These are phyloP conservation scores for Etheostoma perlongum DNA, from an alignment of 2,797 vertebrate species.

Conservation along the genomic window DNA sequence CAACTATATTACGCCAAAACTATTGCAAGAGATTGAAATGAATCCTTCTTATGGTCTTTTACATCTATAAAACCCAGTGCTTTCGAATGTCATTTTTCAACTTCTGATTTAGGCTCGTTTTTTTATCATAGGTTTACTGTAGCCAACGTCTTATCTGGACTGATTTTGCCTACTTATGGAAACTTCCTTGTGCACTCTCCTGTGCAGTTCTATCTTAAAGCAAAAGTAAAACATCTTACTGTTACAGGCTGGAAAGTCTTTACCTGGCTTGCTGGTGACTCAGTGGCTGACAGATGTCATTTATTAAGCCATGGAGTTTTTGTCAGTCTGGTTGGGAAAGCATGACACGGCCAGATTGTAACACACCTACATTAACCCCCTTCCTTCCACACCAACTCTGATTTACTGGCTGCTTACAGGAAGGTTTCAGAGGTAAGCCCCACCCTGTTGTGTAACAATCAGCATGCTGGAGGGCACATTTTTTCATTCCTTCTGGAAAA, in stretches of 20 bases:
- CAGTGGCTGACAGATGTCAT: neutral
- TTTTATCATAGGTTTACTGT: neutral
- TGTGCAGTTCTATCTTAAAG: neutral
- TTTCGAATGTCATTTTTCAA: neutral
- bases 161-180: neutral
- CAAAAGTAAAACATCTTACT: neutral
- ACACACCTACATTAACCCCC: slow-evolving; percentile 33
- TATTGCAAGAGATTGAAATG: neutral
- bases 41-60: neutral
- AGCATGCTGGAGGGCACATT: slow-evolving; percentile 43
- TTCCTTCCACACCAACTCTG: slow-evolving; percentile 51
- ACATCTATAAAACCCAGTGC: neutral
- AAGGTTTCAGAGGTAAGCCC: slow-evolving; percentile 44
- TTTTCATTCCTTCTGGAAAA: slow-evolving; percentile 5
- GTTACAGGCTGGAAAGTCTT: neutral
- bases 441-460: slow-evolving; percentile 57
- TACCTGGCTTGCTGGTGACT: neutral
- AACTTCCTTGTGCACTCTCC: neutral
- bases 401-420: slow-evolving; percentile 54
- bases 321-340: slow-evolving; percentile 46
- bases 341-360: slow-evolving; percentile 18
- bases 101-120: neutral
- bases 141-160: neutral
- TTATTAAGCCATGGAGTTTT: slow-evolving; percentile 4
- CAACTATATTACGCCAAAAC: neutral